Base-by-base conservation (phyloP, 2,888 invertebrate genomes). In the Eledona agricola region DNA sequence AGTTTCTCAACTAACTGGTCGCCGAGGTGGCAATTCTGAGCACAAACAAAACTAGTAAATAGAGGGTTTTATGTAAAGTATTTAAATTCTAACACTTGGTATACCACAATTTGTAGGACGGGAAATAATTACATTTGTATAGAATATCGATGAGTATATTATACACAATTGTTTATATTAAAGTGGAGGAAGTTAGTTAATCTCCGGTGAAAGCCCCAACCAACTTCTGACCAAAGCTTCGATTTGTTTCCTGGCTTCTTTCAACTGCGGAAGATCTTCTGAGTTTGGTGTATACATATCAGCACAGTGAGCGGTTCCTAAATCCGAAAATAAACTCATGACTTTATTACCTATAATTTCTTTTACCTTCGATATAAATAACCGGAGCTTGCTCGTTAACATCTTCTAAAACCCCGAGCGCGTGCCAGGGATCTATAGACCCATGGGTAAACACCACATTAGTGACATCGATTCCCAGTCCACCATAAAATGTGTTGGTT, bases 221-320 rank as follows among this genome's bases (percentile, higher is more conserved):
- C 88, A 89, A 4, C 78, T 65, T 3, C 75, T 78, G 34, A 90
- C 81, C 11, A 83, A 77, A 45, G 79, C 66, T 17, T 78, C 77
- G 62, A 92, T 83, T 71, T 83, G 75, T 15, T 81, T 72, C 45
- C 93, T 82, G 0, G 93, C 93, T 29, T 79, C 79, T 20, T 78
- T 80, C 52, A 95, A 77, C 45, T 85, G 81, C 0, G 84, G 83
- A 2, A 81, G 77, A 76, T 96, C 95, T 1, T 78, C 72, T 0
- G 80, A 77, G 3, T 83, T 78, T 3, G 84, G 77, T 17, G 93
- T 93, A 72, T 94, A 95, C 92, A 95, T 92, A 71, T 94, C 89
- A 0, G 95, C 94, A 75, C 95, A 96, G 73, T 96, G 95, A 3
- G 95, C 94, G n/a, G 93, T 92, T 23, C 92, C 93, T 91, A 69